Conservation (phyloP, 2,888 invertebrate genomes). For the Rotaria macrura region DNA sequence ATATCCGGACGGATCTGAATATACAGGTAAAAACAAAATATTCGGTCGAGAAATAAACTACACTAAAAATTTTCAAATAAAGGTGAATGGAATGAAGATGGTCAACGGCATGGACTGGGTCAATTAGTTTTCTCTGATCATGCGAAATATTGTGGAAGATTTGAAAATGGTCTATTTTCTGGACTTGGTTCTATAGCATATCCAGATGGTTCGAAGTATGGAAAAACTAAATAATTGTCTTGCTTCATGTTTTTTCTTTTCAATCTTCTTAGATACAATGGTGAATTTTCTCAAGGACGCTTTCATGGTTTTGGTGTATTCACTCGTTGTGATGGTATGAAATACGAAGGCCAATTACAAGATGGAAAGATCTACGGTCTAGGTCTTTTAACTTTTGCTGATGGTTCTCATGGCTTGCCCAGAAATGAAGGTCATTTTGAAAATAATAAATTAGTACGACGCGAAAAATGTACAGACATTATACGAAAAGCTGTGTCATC, state of each 20-base stretch:
- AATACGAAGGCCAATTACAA: conserved; percentile 79
- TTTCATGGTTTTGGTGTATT: conserved; percentile 82
- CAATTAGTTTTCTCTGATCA: conserved; percentile 68
- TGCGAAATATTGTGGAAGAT: conserved; percentile 70
- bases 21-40: background rate
- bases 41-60: background rate
- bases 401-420: conserved; percentile 77
- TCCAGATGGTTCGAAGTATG: conserved; percentile 67
- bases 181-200: conserved; percentile 77
- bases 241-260: no score
- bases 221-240: no score
- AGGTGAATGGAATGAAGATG: conserved; percentile 75
- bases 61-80: conserved; percentile 53
- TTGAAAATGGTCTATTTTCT: conserved; percentile 68
- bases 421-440: conserved; percentile 74
- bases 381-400: conserved; percentile 75
- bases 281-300: conserved; percentile 82
- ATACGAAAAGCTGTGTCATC: conserved; percentile 38
- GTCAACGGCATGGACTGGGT: conserved; percentile 74
- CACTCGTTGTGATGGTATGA: conserved; percentile 78
- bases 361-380: conserved; percentile 76
- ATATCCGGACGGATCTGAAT: background rate
- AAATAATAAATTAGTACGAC: conserved; percentile 39
- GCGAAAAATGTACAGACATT: conserved; percentile 41
- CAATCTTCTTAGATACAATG: conserved; percentile 89